Conservation (phyloP, 53 echinoderm and acorn worm genomes). For the Glandiceps talaboti region DNA sequence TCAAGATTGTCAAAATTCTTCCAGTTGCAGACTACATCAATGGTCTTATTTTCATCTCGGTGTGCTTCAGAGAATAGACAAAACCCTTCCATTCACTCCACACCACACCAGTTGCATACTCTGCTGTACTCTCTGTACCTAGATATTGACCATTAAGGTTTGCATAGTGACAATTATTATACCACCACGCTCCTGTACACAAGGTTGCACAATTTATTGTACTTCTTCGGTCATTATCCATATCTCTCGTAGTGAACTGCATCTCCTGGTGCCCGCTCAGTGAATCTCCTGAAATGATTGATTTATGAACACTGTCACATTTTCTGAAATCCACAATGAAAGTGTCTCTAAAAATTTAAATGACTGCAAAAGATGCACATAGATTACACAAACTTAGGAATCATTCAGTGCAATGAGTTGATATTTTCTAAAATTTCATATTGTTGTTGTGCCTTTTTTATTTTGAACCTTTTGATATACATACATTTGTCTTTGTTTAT, state of each 20-base stretch:
- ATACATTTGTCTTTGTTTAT: too few species aligned
- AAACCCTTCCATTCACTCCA: slow-evolving; percentile 70
- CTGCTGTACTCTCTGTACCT: slow-evolving; percentile 29
- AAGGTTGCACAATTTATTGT: slow-evolving; percentile 59
- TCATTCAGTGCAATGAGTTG: too few species aligned
- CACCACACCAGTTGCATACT: slow-evolving; percentile 23
- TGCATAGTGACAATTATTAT: slow-evolving; percentile 51
- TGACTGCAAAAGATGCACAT: too few species aligned
- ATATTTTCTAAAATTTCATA: too few species aligned
- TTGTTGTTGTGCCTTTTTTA: too few species aligned
- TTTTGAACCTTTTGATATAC: too few species aligned
- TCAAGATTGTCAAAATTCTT: too few species aligned
- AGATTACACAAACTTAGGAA: too few species aligned
- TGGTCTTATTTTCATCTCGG: slow-evolving; percentile 50
- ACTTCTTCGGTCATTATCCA: slow-evolving; percentile 62
- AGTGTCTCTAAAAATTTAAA: too few species aligned
- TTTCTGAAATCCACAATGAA: too few species aligned
- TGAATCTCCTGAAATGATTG: slow-evolving; percentile 71
- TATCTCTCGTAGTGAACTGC: slow-evolving; percentile 71
- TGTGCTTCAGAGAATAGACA: slow-evolving; percentile 57
- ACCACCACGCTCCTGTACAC: slow-evolving; percentile 85
- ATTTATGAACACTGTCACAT: too few species aligned
- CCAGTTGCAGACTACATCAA: background rate
- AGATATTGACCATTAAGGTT: slow-evolving; percentile 79
- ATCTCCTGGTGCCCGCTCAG: slow-evolving; percentile 52